These are phyloP conservation scores for Rattus norvegicus DNA, from an alignment of 2,113 vertebrate genomes.

Conservation along the genomic window DNA sequence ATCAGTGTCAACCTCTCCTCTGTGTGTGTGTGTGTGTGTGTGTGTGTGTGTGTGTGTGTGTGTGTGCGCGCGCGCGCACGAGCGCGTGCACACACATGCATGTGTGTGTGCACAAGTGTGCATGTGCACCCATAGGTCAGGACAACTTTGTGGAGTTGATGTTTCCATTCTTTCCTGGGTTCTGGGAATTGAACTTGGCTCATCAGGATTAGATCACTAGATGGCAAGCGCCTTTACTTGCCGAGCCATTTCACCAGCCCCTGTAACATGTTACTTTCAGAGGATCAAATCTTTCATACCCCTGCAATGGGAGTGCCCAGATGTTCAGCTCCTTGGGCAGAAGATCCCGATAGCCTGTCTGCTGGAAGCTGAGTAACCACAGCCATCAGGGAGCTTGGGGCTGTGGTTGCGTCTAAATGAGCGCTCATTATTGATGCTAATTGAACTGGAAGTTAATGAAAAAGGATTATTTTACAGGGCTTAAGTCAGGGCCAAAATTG, in stretches of 20 bases:
- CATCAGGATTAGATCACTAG: no score
- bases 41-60: not conserved
- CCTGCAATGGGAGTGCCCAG: not conserved
- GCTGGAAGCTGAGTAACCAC: not conserved
- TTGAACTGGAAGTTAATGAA: slow-evolving; percentile 89
- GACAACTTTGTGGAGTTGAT: not conserved
- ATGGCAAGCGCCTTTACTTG: no score
- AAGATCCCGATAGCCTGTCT: not conserved
- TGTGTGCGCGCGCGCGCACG: no score
- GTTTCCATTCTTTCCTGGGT: not conserved
- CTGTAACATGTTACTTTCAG: not conserved
- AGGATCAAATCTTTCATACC: not conserved
- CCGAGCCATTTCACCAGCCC: not conserved
- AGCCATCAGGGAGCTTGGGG: slow-evolving; percentile 53
- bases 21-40: not conserved
- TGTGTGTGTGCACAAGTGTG: not conserved
- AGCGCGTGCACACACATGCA: no score
- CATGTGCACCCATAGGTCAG: not conserved
- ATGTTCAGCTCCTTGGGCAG: not conserved
- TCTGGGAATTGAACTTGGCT: not conserved
- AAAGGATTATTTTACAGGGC: slow-evolving; percentile 86
- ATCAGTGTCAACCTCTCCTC: not conserved
- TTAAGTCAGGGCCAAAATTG: slow-evolving; percentile 85
- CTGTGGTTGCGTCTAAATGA: slow-evolving; percentile 80
- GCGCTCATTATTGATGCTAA: slow-evolving; percentile 85